Evolutionary conservation across 2,113 vertebrate genomes (phyloP).

Genomic region (Psophia crepitans): DNA sequence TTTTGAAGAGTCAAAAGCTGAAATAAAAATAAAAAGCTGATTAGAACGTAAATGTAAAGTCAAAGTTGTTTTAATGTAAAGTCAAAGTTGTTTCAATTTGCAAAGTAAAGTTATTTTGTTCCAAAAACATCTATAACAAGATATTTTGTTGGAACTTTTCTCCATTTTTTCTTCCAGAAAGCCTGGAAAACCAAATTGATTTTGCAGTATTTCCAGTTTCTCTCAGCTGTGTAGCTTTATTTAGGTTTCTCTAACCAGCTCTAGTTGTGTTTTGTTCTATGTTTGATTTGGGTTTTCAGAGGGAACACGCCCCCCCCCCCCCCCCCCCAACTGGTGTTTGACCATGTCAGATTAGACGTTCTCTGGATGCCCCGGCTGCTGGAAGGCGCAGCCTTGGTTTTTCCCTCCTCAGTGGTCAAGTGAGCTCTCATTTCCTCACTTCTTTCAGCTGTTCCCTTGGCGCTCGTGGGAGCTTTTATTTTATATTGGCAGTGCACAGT

Average conservation of each 20-base stretch:
- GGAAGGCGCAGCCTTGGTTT: neutral
- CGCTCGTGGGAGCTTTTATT: neutral
- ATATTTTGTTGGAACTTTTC: neutral
- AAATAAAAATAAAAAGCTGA: neutral
- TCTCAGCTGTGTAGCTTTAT: neutral
- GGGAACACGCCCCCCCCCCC: neutral
- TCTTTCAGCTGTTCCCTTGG: neutral
- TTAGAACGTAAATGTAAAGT: neutral
- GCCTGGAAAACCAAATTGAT: neutral
- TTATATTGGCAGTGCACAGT: neutral
- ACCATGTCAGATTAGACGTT: neutral
- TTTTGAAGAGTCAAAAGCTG: neutral
- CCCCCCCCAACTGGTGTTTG: neutral
- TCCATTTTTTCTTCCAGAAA: neutral
- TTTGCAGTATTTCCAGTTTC: constrained; percentile 21
- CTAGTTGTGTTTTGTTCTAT: neutral
- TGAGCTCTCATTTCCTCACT: neutral
- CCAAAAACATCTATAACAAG: neutral
- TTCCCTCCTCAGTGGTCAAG: neutral
- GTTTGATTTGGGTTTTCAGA: neutral
- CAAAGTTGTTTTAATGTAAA: neutral
- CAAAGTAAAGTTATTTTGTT: neutral
- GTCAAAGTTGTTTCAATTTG: neutral
- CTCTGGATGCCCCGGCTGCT: neutral
- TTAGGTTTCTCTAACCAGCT: neutral